Evolutionary conservation across 2,797 vertebrate genomes (phyloP), one percentile per base, ranked within the genome.

Genomic region (Hoplostethus mediterraneus): DNA sequence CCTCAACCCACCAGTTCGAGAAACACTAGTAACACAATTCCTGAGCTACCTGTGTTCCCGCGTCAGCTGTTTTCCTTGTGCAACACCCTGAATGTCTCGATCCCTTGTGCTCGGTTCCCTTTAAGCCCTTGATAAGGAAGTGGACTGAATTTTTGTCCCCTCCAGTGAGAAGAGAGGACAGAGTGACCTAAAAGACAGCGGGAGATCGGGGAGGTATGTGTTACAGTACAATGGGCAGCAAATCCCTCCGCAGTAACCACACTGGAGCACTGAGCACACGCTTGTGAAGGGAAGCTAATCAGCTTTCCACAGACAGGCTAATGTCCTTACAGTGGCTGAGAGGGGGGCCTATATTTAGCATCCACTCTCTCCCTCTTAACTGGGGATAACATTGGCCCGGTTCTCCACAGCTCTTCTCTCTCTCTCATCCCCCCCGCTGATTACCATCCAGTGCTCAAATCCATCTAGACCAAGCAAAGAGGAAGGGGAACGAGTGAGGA

Each of bases 221-320:
- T 89, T 92, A 89, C 86, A 90, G 82, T 84, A 71, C 81, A 87
- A 88, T 89, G 77, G 80, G 69, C 13, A 38, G 62, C 83, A 88
- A 91, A 86, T 87, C 90, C 83, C 73, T 75, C 48, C 5, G 40
- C 84, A 79, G 82, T 73, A 87, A 85, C 83, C 68, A 86, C 77
- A 90, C 81, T 62, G 68, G 69, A 82, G 86, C 69, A 69, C 67
- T 90, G 82, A 86, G 84, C 87, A 78, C 73, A 86, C 76, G 86
- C 83, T 88, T 87, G 90, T 82, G 77, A 84, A 90, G 76, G 55
- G 58, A 90, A 55, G 80, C 85, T 94, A 94, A 95, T 95, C 91
- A 92, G 94, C 93, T 95, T 95, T 93, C 81, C 73, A 79, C 58
- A 91, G 88, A 90, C 90, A 86, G 85, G 92, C 84, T 94, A 95